Base-by-base conservation (phyloP, 1,140 invertebrate genomes). In the Chionoecetes opilio region DNA sequence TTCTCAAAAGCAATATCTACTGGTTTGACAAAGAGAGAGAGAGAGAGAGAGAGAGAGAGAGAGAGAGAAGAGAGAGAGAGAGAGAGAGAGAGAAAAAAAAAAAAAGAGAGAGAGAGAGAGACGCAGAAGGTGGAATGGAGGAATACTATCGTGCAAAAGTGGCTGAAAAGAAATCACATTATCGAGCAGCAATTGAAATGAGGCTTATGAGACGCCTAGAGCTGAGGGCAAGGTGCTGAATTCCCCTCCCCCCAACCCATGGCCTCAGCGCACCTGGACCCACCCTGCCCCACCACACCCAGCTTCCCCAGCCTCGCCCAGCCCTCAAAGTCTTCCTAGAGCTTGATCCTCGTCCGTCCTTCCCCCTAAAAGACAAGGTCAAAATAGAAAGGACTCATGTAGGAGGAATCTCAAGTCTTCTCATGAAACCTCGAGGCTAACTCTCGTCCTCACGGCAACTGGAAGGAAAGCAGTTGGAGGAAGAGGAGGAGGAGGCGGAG, bases 61-160 rank as follows among this genome's bases (percentile, higher is more conserved):
- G 38, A 91, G 88, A 38, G 32, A 89, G 37, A 90, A 38, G 32
- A 89, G 37, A 90, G 34, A 90, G 38, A 90, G 88, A 90, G 89
- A 92, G 53, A 92, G 91, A 92, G 53, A 92, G 53, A 92, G 91
- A 92, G 91, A 92, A 46, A 91, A 46, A 91, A 46, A 91, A 46
- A 91, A 41, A 91, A 41, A 91, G 46, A 91, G 90, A 91, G 53
- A 92, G 53, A 84, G 82, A 91, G 89, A 82, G 41, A 31, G 87
- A 88, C 11, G 11, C n/a, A 88, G 11, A 38, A 21, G 3, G 32
- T 87, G 11, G 6, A 87, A 34, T 87, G 85, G 85, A 87, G n/a
- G 3, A 34, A 34, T 3, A 91, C 46, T 37, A 63, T 41, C 26
- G 46, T n/a, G 26, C 21, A 32, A 37, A 75, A 8, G 11, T 31